Conservation (phyloP, 2,888 invertebrate genomes). For the Coenonympha glycerion region DNA sequence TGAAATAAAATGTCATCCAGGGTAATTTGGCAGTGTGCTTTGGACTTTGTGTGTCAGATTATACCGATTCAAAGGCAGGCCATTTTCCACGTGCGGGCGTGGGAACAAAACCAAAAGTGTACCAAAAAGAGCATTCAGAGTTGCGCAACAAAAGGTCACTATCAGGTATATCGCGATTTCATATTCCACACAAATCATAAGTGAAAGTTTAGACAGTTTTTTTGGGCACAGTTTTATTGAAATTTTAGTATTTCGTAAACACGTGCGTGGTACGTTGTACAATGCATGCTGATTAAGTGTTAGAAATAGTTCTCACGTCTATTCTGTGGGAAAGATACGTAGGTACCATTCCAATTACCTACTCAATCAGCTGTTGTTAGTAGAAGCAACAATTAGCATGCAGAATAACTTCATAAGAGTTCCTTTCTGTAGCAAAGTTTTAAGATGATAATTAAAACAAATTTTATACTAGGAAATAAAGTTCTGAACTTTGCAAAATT, state of each 20-base stretch:
- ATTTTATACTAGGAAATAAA: too few species aligned
- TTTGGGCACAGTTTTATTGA: slow-evolving; percentile 1
- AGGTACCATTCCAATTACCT: slow-evolving; percentile 16
- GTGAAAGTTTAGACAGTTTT: slow-evolving; percentile 23
- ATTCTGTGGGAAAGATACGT: slow-evolving; percentile 18
- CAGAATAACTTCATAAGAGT: too few species aligned
- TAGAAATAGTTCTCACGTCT: slow-evolving; percentile 20
- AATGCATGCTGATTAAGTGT: slow-evolving; percentile 7
- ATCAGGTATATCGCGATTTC: slow-evolving; percentile 31
- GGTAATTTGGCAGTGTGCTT: background rate
- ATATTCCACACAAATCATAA: slow-evolving; percentile 7
- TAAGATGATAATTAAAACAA: too few species aligned
- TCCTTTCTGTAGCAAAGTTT: too few species aligned
- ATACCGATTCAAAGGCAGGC: background rate
- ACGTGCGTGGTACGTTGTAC: slow-evolving; percentile 19
- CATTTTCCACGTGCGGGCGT: slow-evolving; percentile 63
- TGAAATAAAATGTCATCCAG: too few species aligned
- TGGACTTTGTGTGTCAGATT: background rate
- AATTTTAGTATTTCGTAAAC: slow-evolving; percentile 14
- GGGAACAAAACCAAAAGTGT: slow-evolving; percentile 45
- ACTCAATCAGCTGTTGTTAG: background rate
- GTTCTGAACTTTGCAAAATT: too few species aligned
- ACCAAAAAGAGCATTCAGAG: slow-evolving; percentile 41
- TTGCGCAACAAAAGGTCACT: slow-evolving; percentile 42
- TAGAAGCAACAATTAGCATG: background rate